Evolutionary conservation across 2,113 vertebrate species (phyloP), one percentile per base, ranked within the genome.

Genomic region (Hylia prasina): DNA sequence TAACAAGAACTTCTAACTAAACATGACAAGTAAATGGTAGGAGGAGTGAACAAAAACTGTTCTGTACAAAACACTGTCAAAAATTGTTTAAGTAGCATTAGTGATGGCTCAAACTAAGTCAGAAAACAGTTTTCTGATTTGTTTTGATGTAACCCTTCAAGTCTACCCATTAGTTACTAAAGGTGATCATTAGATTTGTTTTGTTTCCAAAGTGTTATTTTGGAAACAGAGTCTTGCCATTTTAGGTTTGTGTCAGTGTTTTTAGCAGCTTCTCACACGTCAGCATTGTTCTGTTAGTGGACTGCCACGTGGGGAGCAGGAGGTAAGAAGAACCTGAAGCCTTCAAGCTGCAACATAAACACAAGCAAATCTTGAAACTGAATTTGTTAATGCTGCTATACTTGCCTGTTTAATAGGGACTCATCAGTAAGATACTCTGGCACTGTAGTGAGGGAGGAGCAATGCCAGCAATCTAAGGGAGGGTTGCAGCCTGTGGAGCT

Each of bases 121-220:
- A 50, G 4, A 91, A 92, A 66, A 71, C 51, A 44, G 24, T 90
- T 88, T 85, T 44, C 57, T 80, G 85, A 63, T 90, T 87, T 95
- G 60, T 95, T 96, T 89, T 90, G 58, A 63, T 90, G 64, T 90
- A 73, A 90, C 33, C 35, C 40, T 90, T 94, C 90, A 94, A 47
- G 25, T 80, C 28, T 80, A 53, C 23, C 42, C 7, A 3, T n/a
- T 82, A 89, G 70, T 64, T 82, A 20, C 54, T 42, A 45, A 80
- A 90, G 82, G 44, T 80, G 79, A 78, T 90, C 20, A 28, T 96
- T 94, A 91, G 68, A 24, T 65, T 80, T 91, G 54, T 44, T 85
- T 80, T 80, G 7, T 88, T 91, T 94, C 73, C 54, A 70, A 10
- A 69, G 42, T 53, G 27, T 66, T 90, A 33, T 88, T 95, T 86